phyloP scores from a whole-genome alignment of 2,888 invertebrate genomes.

The Melinaea marsaeus region DNA sequence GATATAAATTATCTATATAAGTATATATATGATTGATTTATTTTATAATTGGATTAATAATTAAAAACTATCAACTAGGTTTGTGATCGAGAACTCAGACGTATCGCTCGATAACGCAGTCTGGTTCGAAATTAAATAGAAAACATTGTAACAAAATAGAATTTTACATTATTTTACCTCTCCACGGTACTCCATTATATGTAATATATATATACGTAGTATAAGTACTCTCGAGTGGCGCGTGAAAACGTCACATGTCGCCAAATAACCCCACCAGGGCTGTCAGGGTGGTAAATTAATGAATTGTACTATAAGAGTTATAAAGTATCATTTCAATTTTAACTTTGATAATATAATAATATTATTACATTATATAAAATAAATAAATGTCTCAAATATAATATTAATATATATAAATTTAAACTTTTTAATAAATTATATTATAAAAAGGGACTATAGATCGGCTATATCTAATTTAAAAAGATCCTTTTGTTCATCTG shows the following conservation, averaged over 20 bases:
- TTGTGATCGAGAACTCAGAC: no score
- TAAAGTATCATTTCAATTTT: neutral
- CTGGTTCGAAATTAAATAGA: neutral
- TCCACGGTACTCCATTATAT: slow-evolving; percentile 55
- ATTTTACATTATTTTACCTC: slow-evolving; percentile 22
- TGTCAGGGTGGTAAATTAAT: slow-evolving; percentile 24
- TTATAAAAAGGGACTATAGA: neutral
- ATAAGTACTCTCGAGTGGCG: slow-evolving; percentile 60
- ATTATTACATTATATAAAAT: no score
- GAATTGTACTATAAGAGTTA: slow-evolving; percentile 10
- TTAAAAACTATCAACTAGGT: no score
- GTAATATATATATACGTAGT: slow-evolving; percentile 53
- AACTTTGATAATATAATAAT: neutral
- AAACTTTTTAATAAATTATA: neutral
- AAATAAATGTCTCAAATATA: no score
- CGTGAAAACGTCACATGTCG: slow-evolving; percentile 70
- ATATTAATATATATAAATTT: no score
- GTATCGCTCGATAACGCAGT: neutral
- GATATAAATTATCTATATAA: no score
- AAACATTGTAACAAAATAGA: slow-evolving; percentile 7
- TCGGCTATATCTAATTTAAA: neutral
- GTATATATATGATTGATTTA: no score
- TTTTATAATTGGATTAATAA: no score
- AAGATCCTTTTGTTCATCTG: neutral
- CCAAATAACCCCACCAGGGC: slow-evolving; percentile 42